These are phyloP conservation scores for Eira barbara DNA, from an alignment of 2,113 vertebrate genomes.

Conservation along the genomic window DNA sequence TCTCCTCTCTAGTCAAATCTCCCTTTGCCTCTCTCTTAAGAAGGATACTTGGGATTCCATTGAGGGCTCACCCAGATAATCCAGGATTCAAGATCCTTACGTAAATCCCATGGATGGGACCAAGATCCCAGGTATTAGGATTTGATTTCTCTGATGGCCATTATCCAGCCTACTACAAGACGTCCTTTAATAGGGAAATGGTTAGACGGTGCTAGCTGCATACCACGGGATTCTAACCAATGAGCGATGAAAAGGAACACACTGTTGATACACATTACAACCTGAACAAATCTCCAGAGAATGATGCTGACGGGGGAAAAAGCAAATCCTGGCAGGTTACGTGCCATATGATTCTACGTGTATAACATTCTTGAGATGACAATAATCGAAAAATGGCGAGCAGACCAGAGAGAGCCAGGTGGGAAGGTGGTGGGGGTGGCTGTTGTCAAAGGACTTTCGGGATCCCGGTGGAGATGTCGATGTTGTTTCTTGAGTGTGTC, in stretches of 20 bases:
- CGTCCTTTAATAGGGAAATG: not conserved
- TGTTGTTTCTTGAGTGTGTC: not conserved
- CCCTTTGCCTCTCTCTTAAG: not conserved
- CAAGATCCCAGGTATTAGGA: not conserved
- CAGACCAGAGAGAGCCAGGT: not conserved
- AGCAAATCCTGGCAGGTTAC: not conserved
- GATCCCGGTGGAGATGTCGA: not conserved
- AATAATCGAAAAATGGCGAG: not conserved
- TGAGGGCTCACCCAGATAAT: not conserved
- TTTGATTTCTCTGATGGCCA: not conserved
- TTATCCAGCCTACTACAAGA: not conserved
- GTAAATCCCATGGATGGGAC: not conserved
- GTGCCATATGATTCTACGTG: not conserved
- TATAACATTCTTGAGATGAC: not conserved
- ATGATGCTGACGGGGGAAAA: not conserved
- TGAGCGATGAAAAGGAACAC: not conserved
- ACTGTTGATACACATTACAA: not conserved
- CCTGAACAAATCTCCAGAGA: not conserved
- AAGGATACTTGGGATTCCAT: not conserved
- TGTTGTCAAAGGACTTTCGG: not conserved
- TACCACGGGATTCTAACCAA: not conserved
- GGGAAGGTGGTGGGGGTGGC: no score
- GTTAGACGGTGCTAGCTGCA: not conserved
- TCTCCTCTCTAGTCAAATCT: not conserved
- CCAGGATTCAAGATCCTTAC: not conserved